Evolutionary conservation across 64 coral and sea anemone genomes (phyloP).

Genomic region (Anthopleura sola): DNA sequence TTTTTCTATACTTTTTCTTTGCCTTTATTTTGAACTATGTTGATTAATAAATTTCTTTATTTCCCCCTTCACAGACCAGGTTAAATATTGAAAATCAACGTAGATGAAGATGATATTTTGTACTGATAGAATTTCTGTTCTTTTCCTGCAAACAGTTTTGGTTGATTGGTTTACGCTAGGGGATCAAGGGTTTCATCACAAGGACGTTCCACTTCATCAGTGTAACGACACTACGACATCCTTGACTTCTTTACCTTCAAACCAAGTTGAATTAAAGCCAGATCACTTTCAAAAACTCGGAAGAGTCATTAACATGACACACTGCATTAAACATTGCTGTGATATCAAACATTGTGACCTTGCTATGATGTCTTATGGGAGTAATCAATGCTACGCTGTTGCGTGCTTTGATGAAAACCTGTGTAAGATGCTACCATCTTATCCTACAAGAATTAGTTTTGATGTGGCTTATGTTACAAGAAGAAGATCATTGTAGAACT

Average conservation of each 20-base stretch:
- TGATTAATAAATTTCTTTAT: too few species aligned
- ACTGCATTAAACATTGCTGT: conserved; percentile 73
- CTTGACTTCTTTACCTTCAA: neutral
- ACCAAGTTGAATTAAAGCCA: conserved; percentile 31
- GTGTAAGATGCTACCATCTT: conserved; percentile 84
- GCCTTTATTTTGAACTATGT: too few species aligned
- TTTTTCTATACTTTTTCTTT: too few species aligned
- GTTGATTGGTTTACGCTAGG: neutral
- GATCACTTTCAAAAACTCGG: conserved; percentile 86
- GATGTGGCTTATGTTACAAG: conserved; percentile 68
- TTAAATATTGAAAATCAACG: too few species aligned
- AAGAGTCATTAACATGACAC: conserved; percentile 58
- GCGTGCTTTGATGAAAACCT: conserved; percentile 85
- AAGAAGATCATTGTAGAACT: neutral
- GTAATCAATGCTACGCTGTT: conserved; percentile 74
- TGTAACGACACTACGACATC: neutral
- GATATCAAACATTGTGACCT: conserved; percentile 67
- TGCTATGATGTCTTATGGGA: conserved; percentile 91
- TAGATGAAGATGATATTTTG: neutral
- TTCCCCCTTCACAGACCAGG: too few species aligned
- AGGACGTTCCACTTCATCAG: neutral
- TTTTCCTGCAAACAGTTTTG: neutral
- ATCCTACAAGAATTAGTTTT: conserved; percentile 80
- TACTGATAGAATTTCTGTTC: neutral
- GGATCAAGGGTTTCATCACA: neutral